Conservation (phyloP, 2,888 invertebrate species). For the Tiliacea aurago region DNA sequence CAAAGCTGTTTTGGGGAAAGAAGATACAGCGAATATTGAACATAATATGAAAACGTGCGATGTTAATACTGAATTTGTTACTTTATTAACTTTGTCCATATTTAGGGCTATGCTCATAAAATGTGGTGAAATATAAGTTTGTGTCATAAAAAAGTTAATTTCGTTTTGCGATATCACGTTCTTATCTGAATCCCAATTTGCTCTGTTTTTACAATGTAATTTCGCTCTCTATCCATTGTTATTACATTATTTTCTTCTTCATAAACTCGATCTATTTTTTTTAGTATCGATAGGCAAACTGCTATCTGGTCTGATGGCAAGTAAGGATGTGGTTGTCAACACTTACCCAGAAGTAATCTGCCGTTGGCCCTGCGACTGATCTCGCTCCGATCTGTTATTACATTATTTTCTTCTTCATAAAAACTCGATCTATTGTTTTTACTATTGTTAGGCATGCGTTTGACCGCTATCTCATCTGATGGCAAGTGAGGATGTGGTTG, state of each 20-base stretch:
- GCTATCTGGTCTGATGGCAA: background rate
- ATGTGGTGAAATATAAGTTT: constrained; percentile 18
- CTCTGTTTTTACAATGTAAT: constrained; percentile 10
- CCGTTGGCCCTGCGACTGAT: too few species aligned
- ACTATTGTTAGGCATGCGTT: background rate
- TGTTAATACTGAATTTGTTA: constrained; percentile 28
- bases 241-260: background rate
- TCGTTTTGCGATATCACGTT: constrained; percentile 40
- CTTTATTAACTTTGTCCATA: constrained; percentile 38
- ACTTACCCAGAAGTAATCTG: background rate
- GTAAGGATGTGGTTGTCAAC: background rate
- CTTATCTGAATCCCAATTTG: constrained; percentile 9
- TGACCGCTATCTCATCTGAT: background rate
- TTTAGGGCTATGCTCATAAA: constrained; percentile 22
- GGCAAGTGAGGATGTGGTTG: background rate
- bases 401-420: background rate
- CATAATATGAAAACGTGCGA: constrained; percentile 19
- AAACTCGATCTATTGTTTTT: background rate
- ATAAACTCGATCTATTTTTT: background rate
- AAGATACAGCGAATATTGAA: constrained; percentile 31
- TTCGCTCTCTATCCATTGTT: background rate
- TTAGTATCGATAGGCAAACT: background rate
- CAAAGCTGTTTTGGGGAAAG: constrained; percentile 15
- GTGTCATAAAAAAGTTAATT: constrained; percentile 23
- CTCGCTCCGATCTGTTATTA: too few species aligned